phyloP scores from a whole-genome alignment of 2,888 invertebrate genomes.

The Cosmorhoe ocellata region DNA sequence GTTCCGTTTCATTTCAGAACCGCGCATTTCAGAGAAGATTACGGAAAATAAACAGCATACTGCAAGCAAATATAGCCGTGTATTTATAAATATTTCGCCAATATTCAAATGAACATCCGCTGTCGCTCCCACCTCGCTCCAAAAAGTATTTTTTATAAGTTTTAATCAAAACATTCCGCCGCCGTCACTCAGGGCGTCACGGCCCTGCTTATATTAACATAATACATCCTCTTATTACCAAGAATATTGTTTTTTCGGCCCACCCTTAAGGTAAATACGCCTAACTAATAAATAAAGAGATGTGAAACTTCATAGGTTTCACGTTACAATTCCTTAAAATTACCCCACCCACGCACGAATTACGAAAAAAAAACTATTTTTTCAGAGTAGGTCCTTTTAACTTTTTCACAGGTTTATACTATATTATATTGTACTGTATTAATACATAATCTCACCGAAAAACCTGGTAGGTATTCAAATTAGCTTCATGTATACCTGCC shows the following conservation, averaged over 20 bases:
- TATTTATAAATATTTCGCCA: conserved; percentile 20
- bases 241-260: conserved; percentile 45
- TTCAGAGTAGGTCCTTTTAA: too few relatives aligned
- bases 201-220: conserved; percentile 51
- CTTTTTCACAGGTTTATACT: too few relatives aligned
- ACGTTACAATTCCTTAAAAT: too few relatives aligned
- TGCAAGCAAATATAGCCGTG: conserved; percentile 13
- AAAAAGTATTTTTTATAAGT: conserved; percentile 56
- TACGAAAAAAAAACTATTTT: too few relatives aligned
- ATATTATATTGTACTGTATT: too few relatives aligned
- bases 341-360: too few relatives aligned
- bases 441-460: too few relatives aligned
- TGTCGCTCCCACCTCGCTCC: conserved; percentile 21
- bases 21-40: neutral
- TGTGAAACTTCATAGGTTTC: too few relatives aligned
- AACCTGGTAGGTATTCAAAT: too few relatives aligned
- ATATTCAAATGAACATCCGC: conserved; percentile 25
- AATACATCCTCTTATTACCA: conserved; percentile 48
- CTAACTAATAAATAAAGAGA: conserved; percentile 1
- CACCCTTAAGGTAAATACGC: conserved; percentile 28
- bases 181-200: conserved; percentile 41
- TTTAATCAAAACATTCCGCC: conserved; percentile 62
- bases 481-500: too few relatives aligned
- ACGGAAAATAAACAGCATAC: conserved; percentile 1
- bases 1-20: neutral